Base-by-base conservation (phyloP, 2,888 invertebrate species). In the Drosophila cognata region DNA sequence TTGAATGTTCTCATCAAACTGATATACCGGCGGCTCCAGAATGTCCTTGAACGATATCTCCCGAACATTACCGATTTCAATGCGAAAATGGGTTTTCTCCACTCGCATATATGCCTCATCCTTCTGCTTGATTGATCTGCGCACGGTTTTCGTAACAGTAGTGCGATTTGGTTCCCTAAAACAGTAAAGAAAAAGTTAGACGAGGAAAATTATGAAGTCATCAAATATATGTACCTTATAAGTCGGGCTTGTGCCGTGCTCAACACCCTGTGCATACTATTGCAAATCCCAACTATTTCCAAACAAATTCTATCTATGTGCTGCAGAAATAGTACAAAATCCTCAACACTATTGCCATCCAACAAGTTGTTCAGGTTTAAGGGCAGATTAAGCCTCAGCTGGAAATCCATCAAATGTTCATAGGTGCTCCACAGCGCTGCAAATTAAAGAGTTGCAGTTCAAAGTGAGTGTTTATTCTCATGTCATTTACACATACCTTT, bases 1-100 rank as follows among this genome's bases (percentile, higher is more conserved):
- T 56, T 90, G 89, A 35, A 92, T 84, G 2, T 83, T 79, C 50
- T 92, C 87, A 55, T 79, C 66, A 36, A 92, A 91, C 13, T 73
- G 56, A 73, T 91, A 79, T 31, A 91, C 51, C 5, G 81, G 79
- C 3, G 91, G 91, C 16, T 81, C 66, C 35, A 82, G 18, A 58
- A 91, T 90, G 67, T 91, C 79, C 48, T 74, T 86, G 25, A 85
- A 91, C 2, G 82, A 84, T 7, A 86, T 52, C 61, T 81, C 79
- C n/a, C 79, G 75, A 5, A 91, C 58, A 62, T 90, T 91, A 29
- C 73, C 73, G 13, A 91, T 55, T 71, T 88, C 88, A 57, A 92
- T 77, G 35, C 69, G 35, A 60, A 90, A 88, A 53, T 79, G 57
- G 0, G 18, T 66, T 29, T 68, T 77, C 55, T 83, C 72, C 7